phyloP scores from a whole-genome alignment of 2,888 invertebrate genomes.

The Sclerodermus sp. region DNA sequence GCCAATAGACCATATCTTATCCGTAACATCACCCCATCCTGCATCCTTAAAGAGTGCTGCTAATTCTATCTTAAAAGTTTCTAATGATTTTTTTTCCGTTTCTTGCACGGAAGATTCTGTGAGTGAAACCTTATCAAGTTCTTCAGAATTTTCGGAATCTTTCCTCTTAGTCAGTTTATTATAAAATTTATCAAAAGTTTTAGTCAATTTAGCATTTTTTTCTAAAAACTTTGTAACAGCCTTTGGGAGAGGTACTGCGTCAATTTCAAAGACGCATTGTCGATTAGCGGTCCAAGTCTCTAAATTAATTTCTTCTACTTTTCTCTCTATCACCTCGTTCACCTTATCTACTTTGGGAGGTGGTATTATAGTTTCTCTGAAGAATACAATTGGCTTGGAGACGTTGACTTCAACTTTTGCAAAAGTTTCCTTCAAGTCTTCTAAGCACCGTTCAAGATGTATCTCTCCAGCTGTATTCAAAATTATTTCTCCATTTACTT shows the following conservation, averaged over 20 bases:
- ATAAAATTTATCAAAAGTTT: constrained; percentile 63
- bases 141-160: constrained; percentile 11
- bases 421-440: constrained; percentile 83
- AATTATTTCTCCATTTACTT: constrained; percentile 94
- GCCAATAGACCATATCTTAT: constrained; percentile 89
- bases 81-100: constrained; percentile 45
- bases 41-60: constrained; percentile 64
- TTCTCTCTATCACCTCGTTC: constrained; percentile 77
- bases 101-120: constrained; percentile 34
- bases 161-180: constrained; percentile 35
- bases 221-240: constrained; percentile 73
- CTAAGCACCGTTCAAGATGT: constrained; percentile 92
- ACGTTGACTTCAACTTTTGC: constrained; percentile 85
- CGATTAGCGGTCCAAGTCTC: constrained; percentile 69
- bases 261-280: constrained; percentile 71
- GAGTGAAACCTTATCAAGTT: constrained; percentile 19
- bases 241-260: constrained; percentile 76
- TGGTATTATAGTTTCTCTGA: constrained; percentile 88
- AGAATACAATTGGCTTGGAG: constrained; percentile 94
- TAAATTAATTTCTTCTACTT: constrained; percentile 60
- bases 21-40: constrained; percentile 60
- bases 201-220: constrained; percentile 70
- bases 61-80: constrained; percentile 63
- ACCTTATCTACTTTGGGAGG: constrained; percentile 82
- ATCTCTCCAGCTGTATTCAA: constrained; percentile 95